phyloP scores from a whole-genome alignment of 1,140 invertebrate species.

The Calliphora vicina region DNA sequence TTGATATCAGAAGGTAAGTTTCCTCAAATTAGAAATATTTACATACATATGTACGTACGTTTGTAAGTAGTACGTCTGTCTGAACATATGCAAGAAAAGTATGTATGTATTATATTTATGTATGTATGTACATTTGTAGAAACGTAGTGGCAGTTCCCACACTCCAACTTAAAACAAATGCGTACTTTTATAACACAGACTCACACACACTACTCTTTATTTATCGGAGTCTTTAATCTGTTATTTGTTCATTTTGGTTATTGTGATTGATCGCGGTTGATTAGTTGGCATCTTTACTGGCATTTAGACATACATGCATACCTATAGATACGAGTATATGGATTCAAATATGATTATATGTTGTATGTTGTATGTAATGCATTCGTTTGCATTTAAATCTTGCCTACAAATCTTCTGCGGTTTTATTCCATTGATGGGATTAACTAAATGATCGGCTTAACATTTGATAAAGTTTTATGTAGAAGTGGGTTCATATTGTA shows the following conservation, averaged over 20 bases:
- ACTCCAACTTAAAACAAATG: neutral
- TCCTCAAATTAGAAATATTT: neutral
- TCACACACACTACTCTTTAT: neutral
- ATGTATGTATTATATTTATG: too few species aligned
- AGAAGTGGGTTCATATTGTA: neutral
- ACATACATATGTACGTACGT: neutral
- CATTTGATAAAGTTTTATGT: neutral
- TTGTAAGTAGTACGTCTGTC: neutral
- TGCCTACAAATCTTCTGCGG: slow-evolving; percentile 17
- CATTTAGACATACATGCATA: neutral
- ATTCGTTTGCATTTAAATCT: neutral
- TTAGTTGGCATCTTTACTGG: slow-evolving; percentile 1
- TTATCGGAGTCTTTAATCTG: slow-evolving; percentile 19
- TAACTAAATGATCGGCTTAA: slow-evolving; percentile 7
- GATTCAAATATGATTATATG: neutral
- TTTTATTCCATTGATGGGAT: slow-evolving; percentile 19
- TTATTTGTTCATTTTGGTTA: slow-evolving; percentile 24
- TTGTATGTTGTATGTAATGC: neutral
- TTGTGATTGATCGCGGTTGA: slow-evolving; percentile 31
- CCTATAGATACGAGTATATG: neutral
- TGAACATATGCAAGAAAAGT: neutral
- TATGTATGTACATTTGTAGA: too few species aligned
- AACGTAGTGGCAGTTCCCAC: slow-evolving; percentile 12
- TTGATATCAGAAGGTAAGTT: slow-evolving; percentile 91
- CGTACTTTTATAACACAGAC: neutral